A percentile compares a stretch with the other conserved stretches of the same genome.
These are phyloP conservation scores for Brachionus rubens DNA, from an alignment of 1,140 invertebrate genomes.

Conservation along the genomic window DNA sequence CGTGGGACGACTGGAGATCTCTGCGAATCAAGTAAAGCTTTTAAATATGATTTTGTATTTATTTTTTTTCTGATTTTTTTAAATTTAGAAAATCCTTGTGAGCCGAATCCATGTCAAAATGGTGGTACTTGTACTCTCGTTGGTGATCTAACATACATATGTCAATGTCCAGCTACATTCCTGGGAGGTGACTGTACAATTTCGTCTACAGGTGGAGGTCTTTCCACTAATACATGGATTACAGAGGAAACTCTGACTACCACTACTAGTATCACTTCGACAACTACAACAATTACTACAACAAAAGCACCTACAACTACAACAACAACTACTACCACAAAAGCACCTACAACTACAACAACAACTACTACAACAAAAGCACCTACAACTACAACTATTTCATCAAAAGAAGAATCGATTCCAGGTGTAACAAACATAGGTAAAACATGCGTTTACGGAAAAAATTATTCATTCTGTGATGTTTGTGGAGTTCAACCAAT, in stretches of 20 bases:
- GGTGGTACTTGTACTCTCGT: not conserved
- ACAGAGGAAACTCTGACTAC: too few relatives aligned
- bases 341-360: not conserved
- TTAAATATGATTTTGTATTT: too few relatives aligned
- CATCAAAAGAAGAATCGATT: not conserved
- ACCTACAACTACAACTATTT: not conserved
- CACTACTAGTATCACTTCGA: not conserved
- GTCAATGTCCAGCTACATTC: not conserved
- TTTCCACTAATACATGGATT: too few relatives aligned
- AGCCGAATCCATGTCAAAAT: not conserved
- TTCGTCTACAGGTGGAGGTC: too few relatives aligned
- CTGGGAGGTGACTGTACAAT: not conserved
- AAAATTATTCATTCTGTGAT: not conserved
- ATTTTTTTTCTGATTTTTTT: too few relatives aligned
- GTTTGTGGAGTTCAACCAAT: not conserved
- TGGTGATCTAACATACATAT: not conserved
- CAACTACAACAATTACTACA: too few relatives aligned
- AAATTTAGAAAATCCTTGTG: conserved; percentile 5
- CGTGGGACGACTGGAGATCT: not conserved
- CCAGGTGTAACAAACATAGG: conserved; percentile 2
- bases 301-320: too few relatives aligned
- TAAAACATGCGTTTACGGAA: not conserved
- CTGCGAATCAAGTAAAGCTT: conserved; percentile 4
- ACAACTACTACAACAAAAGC: not conserved
- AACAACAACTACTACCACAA: not conserved